Evolutionary conservation across 2,888 invertebrate species (phyloP), one percentile per base, ranked within the genome.

Genomic region (Brachylomia viminalis): DNA sequence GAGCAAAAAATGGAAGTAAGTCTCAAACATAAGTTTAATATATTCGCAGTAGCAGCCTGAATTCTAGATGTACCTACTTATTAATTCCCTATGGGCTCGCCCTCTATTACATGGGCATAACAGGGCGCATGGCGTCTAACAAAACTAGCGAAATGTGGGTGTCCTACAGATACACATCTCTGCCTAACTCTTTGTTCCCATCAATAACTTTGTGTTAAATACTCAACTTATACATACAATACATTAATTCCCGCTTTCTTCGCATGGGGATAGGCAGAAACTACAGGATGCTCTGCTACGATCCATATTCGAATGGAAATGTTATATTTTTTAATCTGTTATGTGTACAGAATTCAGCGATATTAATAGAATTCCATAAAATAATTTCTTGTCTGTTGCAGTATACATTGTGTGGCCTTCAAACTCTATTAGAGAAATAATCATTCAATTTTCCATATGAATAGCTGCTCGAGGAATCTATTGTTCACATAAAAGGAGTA

Each of bases 401-500:
- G 20, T 30, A 64, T 1, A 27, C 54, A 62, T 72, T 68, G 42
- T 66, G 38, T 74, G 61, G 15, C 62, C 66, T 75, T 75, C 70
- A 75, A 69, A 64, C 30, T 61, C 27, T 58, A 42, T 38, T 67
- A 75, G 23, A 69, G 49, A 59, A 67, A 78, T 86, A 70, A 83
- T 75, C 42, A 71, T 65, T 45, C 17, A 68, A 86, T 84, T 84
- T 38, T 74, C 58, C 80, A 80, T 84, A 72, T 72, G 76, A 84
- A 83, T 88, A 75, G 70, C 42, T 38, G 45, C 49, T 72, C 42
- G 49, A 59, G 52, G 45, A 71, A 72, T 56, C 65, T 45, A 66
- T 80, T 84, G 65, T 66, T 54, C 84, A 61, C 72, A 61, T 56
- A 71, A 65, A 79, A 59, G 47, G 20, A 59, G 47, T 54, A 59